Base-by-base conservation (phyloP, 2,113 vertebrate genomes). In the Alexandromys fortis region DNA sequence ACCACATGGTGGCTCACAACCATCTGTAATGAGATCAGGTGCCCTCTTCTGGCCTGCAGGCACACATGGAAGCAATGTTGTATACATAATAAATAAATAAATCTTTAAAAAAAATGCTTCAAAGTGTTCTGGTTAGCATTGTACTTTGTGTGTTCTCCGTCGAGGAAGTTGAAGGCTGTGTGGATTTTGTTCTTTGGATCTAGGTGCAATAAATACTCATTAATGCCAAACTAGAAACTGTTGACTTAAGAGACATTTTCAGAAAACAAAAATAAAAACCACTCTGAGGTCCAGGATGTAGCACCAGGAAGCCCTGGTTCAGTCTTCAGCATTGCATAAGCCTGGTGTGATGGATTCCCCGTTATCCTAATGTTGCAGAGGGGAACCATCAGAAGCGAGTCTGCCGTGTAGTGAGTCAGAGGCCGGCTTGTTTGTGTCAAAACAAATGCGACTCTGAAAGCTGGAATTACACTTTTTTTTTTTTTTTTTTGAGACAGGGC, bases 171-270 rank as follows among this genome's bases (percentile, higher is more conserved):
- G 81, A 95, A 94, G 77, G 14, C 45, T 55, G 5, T 94, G 79
- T 92, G 73, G 90, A 95, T 96, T 96, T 91, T 94, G 52, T 55
- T 68, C 88, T 90, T 96, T 78, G 70, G 45, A 24, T 35, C 21
- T 30, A 52, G 45, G 42, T 88, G 21, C n/a, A 79, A 78, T 83
- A 91, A 94, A 95, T 90, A 79, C 58, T 96, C 65, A 70, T 73
- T 90, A 95, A 94, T 67, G 22, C 81, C 82, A 78, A 77, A 86
- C 30, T 63, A 63, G 93, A 89, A 90, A 90, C 82, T 94, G 92
- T 52, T 94, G 61, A n/a, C 61, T 49, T 35, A 47, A 68, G 45
- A 67, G 26, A 86, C 61, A 21, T 86, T 67, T 86, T 90, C 33
- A 73, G 38, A 42, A 76, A 87, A 49, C 38, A 61, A 87, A 89